Conservation (phyloP, 1,140 invertebrate genomes). For the Drosophila nikananu region DNA sequence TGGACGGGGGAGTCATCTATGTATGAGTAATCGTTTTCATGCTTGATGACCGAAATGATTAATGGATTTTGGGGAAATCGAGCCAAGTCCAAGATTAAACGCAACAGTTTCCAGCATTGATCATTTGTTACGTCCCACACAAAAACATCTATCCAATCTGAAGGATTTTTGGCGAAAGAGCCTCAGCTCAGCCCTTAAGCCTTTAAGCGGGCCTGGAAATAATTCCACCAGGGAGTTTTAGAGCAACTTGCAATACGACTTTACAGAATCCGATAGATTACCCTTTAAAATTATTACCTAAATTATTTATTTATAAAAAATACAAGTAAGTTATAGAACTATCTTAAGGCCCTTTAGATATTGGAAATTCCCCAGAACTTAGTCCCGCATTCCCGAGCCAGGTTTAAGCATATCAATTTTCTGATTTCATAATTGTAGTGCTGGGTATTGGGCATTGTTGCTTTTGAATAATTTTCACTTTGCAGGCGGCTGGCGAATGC, state of each 20-base stretch:
- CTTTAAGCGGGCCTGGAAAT: conserved; percentile 32
- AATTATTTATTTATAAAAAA: no score
- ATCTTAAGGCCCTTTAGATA: not conserved
- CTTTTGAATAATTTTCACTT: conserved; percentile 50
- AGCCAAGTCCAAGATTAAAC: conserved; percentile 80
- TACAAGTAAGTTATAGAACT: not conserved
- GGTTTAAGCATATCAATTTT: conserved; percentile 28
- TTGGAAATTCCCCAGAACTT: not conserved
- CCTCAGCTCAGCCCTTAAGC: conserved; percentile 33
- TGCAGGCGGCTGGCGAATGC: conserved; percentile 49
- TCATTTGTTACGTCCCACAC: conserved; percentile 70
- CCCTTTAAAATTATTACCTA: not conserved
- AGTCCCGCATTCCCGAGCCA: not conserved
- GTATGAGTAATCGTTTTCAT: conserved; percentile 82
- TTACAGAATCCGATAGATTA: not conserved
- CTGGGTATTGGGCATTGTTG: conserved; percentile 10
- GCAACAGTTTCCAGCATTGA: conserved; percentile 80
- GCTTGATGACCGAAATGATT: conserved; percentile 81
- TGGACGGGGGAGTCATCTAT: conserved; percentile 57
- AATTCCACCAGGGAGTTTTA: not conserved
- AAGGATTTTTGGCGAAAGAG: conserved; percentile 23
- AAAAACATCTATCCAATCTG: conserved; percentile 28
- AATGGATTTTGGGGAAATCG: conserved; percentile 71
- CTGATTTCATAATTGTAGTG: conserved; percentile 28
- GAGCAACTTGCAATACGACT: not conserved